Conservation (phyloP, 1,140 invertebrate genomes). For the Ooceraea biroi region DNA sequence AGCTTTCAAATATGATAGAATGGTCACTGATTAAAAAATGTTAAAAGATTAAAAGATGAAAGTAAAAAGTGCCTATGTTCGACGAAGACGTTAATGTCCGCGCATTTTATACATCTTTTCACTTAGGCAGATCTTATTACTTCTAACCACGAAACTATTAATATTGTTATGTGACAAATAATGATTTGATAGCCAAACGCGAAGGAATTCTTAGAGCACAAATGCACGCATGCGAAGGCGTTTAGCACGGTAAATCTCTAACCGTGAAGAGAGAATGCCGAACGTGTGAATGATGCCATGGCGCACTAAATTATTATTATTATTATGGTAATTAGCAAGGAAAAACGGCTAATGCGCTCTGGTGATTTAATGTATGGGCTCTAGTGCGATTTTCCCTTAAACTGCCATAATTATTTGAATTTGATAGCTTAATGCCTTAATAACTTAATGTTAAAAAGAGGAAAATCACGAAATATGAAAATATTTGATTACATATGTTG, state of each 20-base stretch:
- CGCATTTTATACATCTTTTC: not conserved
- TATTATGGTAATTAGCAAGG: conserved; percentile 40
- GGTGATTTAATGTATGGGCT: not conserved
- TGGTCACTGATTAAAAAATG: too few species aligned
- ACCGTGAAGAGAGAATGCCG: conserved; percentile 83
- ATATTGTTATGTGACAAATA: conserved; percentile 19
- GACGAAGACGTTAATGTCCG: not conserved
- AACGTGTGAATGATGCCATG: conserved; percentile 48
- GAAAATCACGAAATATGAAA: not conserved
- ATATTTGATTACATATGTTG: not conserved
- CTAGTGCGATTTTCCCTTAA: conserved; percentile 8
- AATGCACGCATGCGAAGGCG: not conserved
- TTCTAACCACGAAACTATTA: conserved; percentile 23
- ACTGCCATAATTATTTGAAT: not conserved
- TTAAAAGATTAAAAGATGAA: not conserved
- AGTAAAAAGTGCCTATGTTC: not conserved
- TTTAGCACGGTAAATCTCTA: conserved; percentile 2
- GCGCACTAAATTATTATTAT: conserved; percentile 22
- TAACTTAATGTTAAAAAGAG: not conserved
- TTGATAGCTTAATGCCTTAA: too few species aligned
- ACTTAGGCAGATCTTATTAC: not conserved
- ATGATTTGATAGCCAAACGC: conserved; percentile 23
- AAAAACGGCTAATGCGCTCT: not conserved
- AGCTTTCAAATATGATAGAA: too few species aligned
- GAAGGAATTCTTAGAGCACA: not conserved